Evolutionary conservation across 2,113 vertebrate genomes (phyloP), one percentile per base, ranked within the genome.

Genomic region (Hyperoodon ampullatus): DNA sequence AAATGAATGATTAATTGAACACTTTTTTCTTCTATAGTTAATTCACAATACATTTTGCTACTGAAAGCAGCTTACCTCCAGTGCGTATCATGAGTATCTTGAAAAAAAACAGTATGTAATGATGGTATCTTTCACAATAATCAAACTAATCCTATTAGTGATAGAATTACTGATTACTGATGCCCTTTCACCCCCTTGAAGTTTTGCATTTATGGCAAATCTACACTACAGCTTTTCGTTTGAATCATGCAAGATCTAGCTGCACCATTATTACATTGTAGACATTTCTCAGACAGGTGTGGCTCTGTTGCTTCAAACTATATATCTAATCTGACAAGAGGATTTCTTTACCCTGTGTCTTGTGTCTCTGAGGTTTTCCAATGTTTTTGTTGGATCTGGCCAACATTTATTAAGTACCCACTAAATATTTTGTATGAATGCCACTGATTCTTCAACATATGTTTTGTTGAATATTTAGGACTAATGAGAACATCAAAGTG

Each of bases 11-110:
- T 88, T 8, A 58, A 53, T 6, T 53, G 53, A 53, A 53, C 19
- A 44, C 11, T 9, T 63, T 66, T 81, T 55, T 33, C 39, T 75
- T 53, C 24, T 75, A n/a, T 21, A 63, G 88, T 65, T 77, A 39
- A 93, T 68, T 70, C 39, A 65, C n/a, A 77, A 82, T 90, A 80
- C 4, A 63, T 82, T 95, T 92, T 66, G 80, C 8, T 90, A 58
- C 58, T 18, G 11, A 93, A 93, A 53, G 47, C 65, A 93, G 10
- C 14, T 95, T 77, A n/a, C n/a, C 5, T 90, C 68, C 75, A 68
- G 33, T 81, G 61, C 3, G 9, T 55, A 87, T 88, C 18, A 35
- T 18, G 19, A 87, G 66, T 63, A 44, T 39, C n/a, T 44, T 35
- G 50, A 68, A 61, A 68, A 81, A 53, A 21, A 53, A 88, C 21